Base-by-base conservation (phyloP, 2,797 vertebrate genomes). In the Pangasius djambal region DNA sequence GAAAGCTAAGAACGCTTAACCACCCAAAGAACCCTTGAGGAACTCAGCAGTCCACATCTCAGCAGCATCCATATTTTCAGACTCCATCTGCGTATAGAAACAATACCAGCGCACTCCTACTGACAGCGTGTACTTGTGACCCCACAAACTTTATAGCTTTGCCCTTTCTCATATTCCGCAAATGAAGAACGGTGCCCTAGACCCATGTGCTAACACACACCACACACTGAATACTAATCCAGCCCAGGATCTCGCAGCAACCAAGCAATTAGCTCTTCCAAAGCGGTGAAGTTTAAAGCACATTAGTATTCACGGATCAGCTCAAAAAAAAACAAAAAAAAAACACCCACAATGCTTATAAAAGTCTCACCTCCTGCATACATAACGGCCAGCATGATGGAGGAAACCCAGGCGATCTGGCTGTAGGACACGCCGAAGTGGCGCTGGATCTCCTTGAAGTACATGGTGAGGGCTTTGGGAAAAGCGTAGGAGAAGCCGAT, bases 401-500 rank as follows among this genome's bases (percentile, higher is more conserved):
- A 98, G 81, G 96, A 96, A 75, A 97, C 93, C 96, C 94, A 97
- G 0, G 96, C 95, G n/a, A 97, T 93, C 89, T 96, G 94, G 86
- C 96, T 96, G 94, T 91, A 96, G 85, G 96, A 96, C 3, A 95
- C 94, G 31, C 89, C 93, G 90, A 98, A 95, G 92, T 97, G 95
- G 40, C 93, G 92, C 89, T 97, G 96, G 92, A 98, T 98, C 86
- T 97, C 95, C 90, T 95, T 96, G 94, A 94, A 97, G 94, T 97
- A 96, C 91, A 97, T 96, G 84, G 96, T 96, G 67, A 97, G 81
- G 72, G 93, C 94, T 95, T 98, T 97, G 57, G 96, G 95, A 9
- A 97, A 97, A 74, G 96, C 93, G 1, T 97, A 97, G 0, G 97
- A 97, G 48, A 98, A 97, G 89, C 97, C 97, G 3, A 97, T 96